Base-by-base conservation (phyloP, 2,888 invertebrate genomes). In the Heteropelma amictum region DNA sequence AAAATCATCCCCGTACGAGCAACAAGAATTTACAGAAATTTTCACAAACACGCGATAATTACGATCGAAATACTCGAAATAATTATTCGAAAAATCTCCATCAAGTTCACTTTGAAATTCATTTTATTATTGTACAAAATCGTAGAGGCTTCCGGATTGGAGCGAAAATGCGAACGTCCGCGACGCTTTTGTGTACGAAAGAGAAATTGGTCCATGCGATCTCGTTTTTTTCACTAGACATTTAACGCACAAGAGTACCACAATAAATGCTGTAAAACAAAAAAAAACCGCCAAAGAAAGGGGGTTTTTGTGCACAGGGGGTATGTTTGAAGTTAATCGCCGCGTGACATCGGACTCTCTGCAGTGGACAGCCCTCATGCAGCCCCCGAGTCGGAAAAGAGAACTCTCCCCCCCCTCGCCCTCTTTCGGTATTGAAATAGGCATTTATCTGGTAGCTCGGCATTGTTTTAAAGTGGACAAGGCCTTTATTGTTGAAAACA, bases 311-410 rank as follows among this genome's bases (percentile, higher is more conserved):
- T 33, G 8, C n/a, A 8, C 54, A 38, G 53, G 69, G 60, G 51
- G 63, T 53, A 67, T 71, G 75, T 87, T 87, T 86, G 84, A 86
- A 86, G 88, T 88, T 89, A 88, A 89, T 89, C 89, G 80, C 79
- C 72, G 81, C 84, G 83, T 85, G 81, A 81, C 84, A 88, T 89
- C 89, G 85, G 85, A 81, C 88, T 40, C 35, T 61, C 71, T 89
- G 89, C 85, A 77, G 82, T 87, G 89, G 89, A 89, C 89, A 89
- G 88, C 89, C 89, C 88, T 87, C 88, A 89, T 88, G 84, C 56
- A 72, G 65, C 51, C 70, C 60, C 60, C n/a, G 71, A 71, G 51
- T 51, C 58, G 30, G 63, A n/a, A 60, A 26, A 54, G 47, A 54
- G 54, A 28, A 23, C 30, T 60, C 40, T 47, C 40, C 38, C 12